phyloP scores from a whole-genome alignment of 30 jellyfish, hydroid and myxozoan species.

The Aurelia coerulea region DNA sequence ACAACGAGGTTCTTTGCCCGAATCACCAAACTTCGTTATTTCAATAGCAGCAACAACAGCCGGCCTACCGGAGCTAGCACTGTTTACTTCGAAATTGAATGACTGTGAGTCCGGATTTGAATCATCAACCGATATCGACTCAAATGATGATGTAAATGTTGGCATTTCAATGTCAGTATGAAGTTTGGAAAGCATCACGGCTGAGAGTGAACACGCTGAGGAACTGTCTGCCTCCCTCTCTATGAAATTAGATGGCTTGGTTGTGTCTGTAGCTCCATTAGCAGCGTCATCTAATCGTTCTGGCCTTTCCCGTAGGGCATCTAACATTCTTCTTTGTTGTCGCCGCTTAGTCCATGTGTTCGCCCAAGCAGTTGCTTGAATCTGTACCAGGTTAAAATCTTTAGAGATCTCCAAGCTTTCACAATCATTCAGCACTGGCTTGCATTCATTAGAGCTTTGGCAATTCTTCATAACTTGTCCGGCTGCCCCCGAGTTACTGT shows the following conservation, averaged over 20 bases:
- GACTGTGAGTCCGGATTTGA: background rate
- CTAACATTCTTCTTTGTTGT: constrained; percentile 60
- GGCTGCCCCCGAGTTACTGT: background rate
- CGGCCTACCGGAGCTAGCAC: constrained; percentile 3
- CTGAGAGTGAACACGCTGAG: background rate
- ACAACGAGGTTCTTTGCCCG: constrained; percentile 10
- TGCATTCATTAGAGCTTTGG: background rate
- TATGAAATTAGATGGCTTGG: too few relatives aligned
- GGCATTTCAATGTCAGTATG: background rate
- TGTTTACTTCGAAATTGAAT: background rate
- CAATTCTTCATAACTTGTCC: background rate
- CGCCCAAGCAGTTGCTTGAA: constrained; percentile 68
- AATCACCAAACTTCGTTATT: background rate
- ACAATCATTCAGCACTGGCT: background rate
- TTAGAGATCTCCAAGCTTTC: background rate
- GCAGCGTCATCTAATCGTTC: too few relatives aligned
- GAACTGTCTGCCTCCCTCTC: too few relatives aligned
- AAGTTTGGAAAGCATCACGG: too few relatives aligned
- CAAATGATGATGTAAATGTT: background rate
- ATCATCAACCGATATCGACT: constrained; percentile 1
- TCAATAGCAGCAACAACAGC: constrained; percentile 14
- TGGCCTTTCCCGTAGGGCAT: too few relatives aligned
- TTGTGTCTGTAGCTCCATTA: too few relatives aligned
- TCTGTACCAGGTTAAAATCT: constrained; percentile 7
- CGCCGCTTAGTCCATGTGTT: constrained; percentile 91